These are phyloP conservation scores for Chaenodraco wilsoni DNA, from an alignment of 2,797 vertebrate species.

Conservation along the genomic window DNA sequence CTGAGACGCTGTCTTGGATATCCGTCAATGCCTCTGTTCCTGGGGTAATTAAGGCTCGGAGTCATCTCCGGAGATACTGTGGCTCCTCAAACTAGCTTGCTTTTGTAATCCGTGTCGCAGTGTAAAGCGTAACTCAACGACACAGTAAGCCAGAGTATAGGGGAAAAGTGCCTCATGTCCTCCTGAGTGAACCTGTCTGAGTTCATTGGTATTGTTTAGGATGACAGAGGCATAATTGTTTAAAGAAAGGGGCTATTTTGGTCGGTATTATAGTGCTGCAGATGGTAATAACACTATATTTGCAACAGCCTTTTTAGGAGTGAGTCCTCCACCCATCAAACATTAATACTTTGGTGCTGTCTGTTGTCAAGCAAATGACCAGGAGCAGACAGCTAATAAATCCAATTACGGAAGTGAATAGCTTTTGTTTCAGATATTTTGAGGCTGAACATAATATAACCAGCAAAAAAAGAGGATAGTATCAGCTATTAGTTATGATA, in stretches of 20 bases:
- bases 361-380: constrained; percentile 47
- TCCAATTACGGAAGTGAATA: constrained; percentile 25
- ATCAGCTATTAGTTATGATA: constrained; percentile 40
- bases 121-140: constrained; percentile 47
- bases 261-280: constrained; percentile 39
- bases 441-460: constrained; percentile 17
- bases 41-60: constrained; percentile 69
- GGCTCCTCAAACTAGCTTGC: constrained; percentile 53
- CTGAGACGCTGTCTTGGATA: constrained; percentile 60
- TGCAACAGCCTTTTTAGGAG: constrained; percentile 39
- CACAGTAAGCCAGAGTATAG: constrained; percentile 23
- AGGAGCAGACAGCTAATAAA: constrained; percentile 47
- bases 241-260: constrained; percentile 53
- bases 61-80: constrained; percentile 66
- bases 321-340: constrained; percentile 35
- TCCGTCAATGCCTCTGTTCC: constrained; percentile 60
- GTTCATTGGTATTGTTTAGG: constrained; percentile 39
- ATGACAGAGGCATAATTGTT: constrained; percentile 50
- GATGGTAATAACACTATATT: constrained; percentile 44
- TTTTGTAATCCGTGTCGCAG: constrained; percentile 49
- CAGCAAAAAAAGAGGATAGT: constrained; percentile 14
- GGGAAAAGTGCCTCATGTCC: constrained; percentile 46
- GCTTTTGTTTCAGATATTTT: constrained; percentile 12
- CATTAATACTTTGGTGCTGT: constrained; percentile 44
- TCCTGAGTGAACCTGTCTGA: constrained; percentile 54